phyloP scores from a whole-genome alignment of 2,797 vertebrate genomes.

The Leuciscus waleckii region DNA sequence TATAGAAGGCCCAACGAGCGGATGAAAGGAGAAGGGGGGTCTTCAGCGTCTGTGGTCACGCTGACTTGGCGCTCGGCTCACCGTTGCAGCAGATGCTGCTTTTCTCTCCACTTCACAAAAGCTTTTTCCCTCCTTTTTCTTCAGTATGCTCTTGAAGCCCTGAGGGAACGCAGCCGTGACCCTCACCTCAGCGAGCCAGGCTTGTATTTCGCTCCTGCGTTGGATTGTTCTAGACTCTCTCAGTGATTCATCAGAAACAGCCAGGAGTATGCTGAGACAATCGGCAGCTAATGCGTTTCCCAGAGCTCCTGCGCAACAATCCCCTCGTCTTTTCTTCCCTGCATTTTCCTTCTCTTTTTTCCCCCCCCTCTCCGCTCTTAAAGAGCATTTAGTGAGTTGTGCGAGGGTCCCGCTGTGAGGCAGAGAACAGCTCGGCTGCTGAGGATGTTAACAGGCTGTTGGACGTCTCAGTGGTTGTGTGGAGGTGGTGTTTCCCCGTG shows the following conservation, averaged over 20 bases:
- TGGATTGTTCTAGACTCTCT: slow-evolving; percentile 51
- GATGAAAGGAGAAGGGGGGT: slow-evolving; percentile 24
- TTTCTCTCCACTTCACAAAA: slow-evolving; percentile 57
- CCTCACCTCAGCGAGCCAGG: slow-evolving; percentile 55
- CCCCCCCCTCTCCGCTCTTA: not conserved
- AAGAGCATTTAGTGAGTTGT: slow-evolving; percentile 38
- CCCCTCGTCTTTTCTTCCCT: slow-evolving; percentile 38
- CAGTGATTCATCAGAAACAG: slow-evolving; percentile 65
- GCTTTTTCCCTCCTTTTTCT: slow-evolving; percentile 45
- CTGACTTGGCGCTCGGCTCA: slow-evolving; percentile 67
- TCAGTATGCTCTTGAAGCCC: slow-evolving; percentile 62
- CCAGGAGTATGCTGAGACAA: slow-evolving; percentile 64
- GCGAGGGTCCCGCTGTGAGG: slow-evolving; percentile 43
- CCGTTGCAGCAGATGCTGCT: slow-evolving; percentile 71
- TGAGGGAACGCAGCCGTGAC: slow-evolving; percentile 58
- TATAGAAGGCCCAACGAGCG: slow-evolving; percentile 3
- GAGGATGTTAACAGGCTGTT: slow-evolving; percentile 47
- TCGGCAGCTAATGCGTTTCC: slow-evolving; percentile 67
- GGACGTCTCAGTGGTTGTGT: not conserved
- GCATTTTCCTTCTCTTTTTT: slow-evolving; percentile 1
- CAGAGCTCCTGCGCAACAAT: slow-evolving; percentile 58
- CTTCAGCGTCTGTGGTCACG: slow-evolving; percentile 58
- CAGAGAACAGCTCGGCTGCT: slow-evolving; percentile 50
- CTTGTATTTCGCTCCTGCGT: slow-evolving; percentile 48
- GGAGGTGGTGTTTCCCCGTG: slow-evolving; percentile 40